Base-by-base conservation (phyloP, 2,888 invertebrate genomes). In the Diadromus collaris region DNA sequence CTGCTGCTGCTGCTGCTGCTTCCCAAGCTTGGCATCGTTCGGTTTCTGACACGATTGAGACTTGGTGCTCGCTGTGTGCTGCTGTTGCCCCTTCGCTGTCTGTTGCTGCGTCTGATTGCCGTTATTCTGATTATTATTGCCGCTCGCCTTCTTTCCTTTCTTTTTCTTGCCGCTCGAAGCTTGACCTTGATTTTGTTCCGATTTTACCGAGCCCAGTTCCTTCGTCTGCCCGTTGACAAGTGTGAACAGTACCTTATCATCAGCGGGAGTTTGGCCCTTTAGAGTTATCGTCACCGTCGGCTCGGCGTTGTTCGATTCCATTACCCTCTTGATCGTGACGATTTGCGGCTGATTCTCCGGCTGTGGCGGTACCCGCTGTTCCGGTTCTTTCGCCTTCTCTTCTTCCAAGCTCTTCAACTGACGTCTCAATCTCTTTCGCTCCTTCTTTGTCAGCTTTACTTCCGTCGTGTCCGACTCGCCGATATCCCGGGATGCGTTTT, bases 251-350 rank as follows among this genome's bases (percentile, higher is more conserved):
- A 96, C 92, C 88, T 95, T 94, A 84, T 95, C 95, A 87, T 95
- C 94, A 78, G 95, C 95, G 1, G 95, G 95, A 0, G 95, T 94
- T 73, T 94, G 94, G 6, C 95, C 95, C 86, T 95, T 95, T 38
- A 95, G 91, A 0, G 95, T 95, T 64, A 96, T 95, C 0, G 95
- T 96, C 1, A 96, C 96, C 29, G 94, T 95, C 10, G 95, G 95
- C 83, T 95, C 94, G 0, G 93, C 92, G 82, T 91, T 92, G 85
- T 93, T 93, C 7, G 94, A 94, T 82, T 95, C 93, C 90, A 94
- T 94, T 2, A 95, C 94, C 64, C 95, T 91, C 78, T 95, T 93
- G 77, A 96, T 96, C 6, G 96, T 96, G 2, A 96, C 95, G 41
- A 91, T 89, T 74, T 91, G 90, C 6, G 89, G 87, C 56, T 88